Evolutionary conservation across 2,113 vertebrate species (phyloP), one percentile per base, ranked within the genome.

Genomic region (Rhodinocichla rosea): DNA sequence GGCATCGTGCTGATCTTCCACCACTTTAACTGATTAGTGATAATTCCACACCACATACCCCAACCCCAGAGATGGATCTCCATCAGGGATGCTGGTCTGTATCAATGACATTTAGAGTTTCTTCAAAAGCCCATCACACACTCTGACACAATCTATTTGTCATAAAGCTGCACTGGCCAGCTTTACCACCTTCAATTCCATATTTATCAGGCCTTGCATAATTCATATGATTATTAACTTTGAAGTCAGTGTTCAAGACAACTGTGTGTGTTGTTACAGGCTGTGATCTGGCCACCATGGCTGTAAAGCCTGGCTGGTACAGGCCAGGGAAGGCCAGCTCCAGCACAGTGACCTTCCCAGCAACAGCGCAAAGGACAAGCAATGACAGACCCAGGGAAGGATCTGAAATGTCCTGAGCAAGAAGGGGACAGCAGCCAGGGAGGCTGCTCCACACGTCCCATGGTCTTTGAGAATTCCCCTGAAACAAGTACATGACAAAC

Each of bases 371-470:
- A 37, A 78, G 70, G 37, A n/a, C 22, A 32, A 35, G n/a, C 5
- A 30, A 11, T 3, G 40, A 28, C 13, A 40, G 42, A 35, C 2
- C 45, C 35, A 5, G 45, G 49, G 26, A 53, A 45, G 0, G 9
- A n/a, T 6, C 26, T 20, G 35, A 71, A 60, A 40, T 3, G 13
- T 2, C 70, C 65, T 0, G 0, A 56, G 74, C 11, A 49, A 60
- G 44, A 23, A 63, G 19, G 27, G 9, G 6, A 23, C 49, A 62
- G 32, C 10, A 32, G 21, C 1, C 47, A 50, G 30, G 27, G 16
- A 26, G 5, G 5, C 16, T 28, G 8, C 15, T 35, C 18, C 53
- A 40, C 57, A 24, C 0, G 1, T 7, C 19, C 14, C 0, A 0
- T 9, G 18, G 8, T 63, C 73, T 33, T 9, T 5, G 42, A 52